phyloP scores from a whole-genome alignment of 2,888 invertebrate species.

The Idaea biselata region DNA sequence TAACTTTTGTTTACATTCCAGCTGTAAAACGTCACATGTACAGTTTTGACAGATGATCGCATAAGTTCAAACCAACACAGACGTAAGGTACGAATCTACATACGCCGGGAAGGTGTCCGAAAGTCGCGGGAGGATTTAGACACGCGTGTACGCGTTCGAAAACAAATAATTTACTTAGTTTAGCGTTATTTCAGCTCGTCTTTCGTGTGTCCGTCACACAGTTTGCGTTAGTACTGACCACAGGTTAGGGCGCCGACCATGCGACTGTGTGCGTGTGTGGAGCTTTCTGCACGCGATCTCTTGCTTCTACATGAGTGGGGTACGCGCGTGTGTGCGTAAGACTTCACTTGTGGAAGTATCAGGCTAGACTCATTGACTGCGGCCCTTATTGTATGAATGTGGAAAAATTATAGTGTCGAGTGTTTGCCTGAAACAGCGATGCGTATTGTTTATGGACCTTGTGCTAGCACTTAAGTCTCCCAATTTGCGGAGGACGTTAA shows the following conservation, averaged over 20 bases:
- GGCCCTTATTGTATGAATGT: conserved; percentile 81
- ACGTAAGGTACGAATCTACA: conserved; percentile 60
- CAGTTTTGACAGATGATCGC: conserved; percentile 75
- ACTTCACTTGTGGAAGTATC: conserved; percentile 72
- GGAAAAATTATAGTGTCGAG: conserved; percentile 78
- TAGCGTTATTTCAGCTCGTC: conserved; percentile 76
- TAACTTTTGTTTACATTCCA: conserved; percentile 78
- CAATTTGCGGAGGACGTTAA: conserved; percentile 72
- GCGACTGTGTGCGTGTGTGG: conserved; percentile 75
- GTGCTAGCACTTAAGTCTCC: conserved; percentile 69
- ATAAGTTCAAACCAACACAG: conserved; percentile 66
- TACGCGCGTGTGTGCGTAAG: conserved; percentile 65
- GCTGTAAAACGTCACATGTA: conserved; percentile 76
- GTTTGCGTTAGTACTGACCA: conserved; percentile 80
- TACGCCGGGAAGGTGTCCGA: conserved; percentile 48
- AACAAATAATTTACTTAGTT: conserved; percentile 59
- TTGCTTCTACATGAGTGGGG: conserved; percentile 70
- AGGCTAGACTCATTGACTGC: conserved; percentile 81
- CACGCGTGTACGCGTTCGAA: conserved; percentile 40
- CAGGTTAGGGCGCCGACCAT: conserved; percentile 78
- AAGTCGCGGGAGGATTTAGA: conserved; percentile 29
- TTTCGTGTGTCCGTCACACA: conserved; percentile 81
- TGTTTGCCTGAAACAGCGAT: conserved; percentile 75
- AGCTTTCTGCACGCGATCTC: conserved; percentile 79
- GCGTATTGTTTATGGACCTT: conserved; percentile 72